Evolutionary conservation across 2,888 invertebrate genomes (phyloP), one percentile per base, ranked within the genome.

Genomic region (Minunthozetes semirufus): DNA sequence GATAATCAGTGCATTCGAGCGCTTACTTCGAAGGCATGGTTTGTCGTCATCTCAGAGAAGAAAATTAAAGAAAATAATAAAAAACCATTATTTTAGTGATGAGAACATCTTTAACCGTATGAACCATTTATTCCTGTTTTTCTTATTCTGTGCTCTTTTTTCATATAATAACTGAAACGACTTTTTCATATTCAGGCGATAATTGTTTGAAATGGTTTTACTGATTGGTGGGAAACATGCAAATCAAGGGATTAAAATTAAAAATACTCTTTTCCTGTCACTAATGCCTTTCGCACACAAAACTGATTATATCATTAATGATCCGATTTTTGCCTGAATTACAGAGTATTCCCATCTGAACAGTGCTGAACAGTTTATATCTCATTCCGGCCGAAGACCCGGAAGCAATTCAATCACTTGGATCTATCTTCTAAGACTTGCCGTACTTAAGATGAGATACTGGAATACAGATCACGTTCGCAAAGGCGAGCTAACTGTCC

Each of bases 371-470:
- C 33, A 33, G 33, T 33, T 6, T 33, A 9, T 42, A 50, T 50
- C 50, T n/a, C 50, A 50, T 50, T 50, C 19, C 50, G 50, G 50
- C 50, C 50, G 50, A n/a, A 50, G 50, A 50, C 50, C 50, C 50
- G 50, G 50, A 50, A 50, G 50, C 50, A 13, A 27, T 27, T 1
- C 59, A 59, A 27, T 27, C 59, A 59, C 13, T 59, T 4, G 22
- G 25, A 59, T 59, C 59, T 59, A 53, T 53, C 59, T 59, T 59
- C 59, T 59, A n/a, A n/a, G n/a, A n/a, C n/a, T n/a, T 56, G 22
- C 27, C 27, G 27, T 27, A 59, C 59, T 59, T 59, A 22, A 59
- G 59, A 59, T 59, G 59, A 59, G 59, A 59, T 59, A 59, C 15
- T 4, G 22, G 27, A 27, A 25, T 13, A 27, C 59, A 59, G 13